These are phyloP conservation scores for Myiotriccus ornatus DNA, from an alignment of 2,797 vertebrate species.

Conservation along the genomic window DNA sequence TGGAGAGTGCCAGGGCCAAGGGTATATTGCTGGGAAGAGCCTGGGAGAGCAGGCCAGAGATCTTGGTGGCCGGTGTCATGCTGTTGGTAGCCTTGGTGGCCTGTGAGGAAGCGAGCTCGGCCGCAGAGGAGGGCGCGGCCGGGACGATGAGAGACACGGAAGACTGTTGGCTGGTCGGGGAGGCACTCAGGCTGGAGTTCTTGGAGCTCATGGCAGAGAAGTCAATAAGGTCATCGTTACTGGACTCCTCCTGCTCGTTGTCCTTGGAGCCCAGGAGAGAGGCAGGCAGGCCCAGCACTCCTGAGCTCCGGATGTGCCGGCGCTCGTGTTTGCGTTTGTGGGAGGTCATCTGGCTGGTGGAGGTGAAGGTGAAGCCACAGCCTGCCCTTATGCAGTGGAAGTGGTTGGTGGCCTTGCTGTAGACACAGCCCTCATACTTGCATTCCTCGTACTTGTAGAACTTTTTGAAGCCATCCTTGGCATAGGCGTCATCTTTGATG, in stretches of 20 bases:
- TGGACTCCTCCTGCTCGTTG: constrained; percentile 92
- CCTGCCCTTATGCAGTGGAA: constrained; percentile 98
- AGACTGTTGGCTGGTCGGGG: constrained; percentile 95
- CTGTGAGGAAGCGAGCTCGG: constrained; percentile 74
- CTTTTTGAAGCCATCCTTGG: constrained; percentile 99
- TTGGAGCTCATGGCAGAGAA: constrained; percentile 97
- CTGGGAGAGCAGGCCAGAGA: constrained; percentile 90
- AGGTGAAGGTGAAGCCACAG: constrained; percentile 99
- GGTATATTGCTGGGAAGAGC: constrained; percentile 92
- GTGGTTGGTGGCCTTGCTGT: constrained; percentile 99
- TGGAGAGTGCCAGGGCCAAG: constrained; percentile 87
- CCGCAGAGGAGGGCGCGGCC: constrained; percentile 78
- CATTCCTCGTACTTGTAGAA: constrained; percentile 99
- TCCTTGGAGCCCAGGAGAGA: constrained; percentile 89
- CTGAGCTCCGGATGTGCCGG: constrained; percentile 91
- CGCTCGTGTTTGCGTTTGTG: constrained; percentile 99
- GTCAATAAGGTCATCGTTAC: constrained; percentile 97
- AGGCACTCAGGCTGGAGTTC: constrained; percentile 99
- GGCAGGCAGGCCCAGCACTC: constrained; percentile 87
- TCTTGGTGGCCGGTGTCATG: constrained; percentile 82
- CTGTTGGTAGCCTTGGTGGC: constrained; percentile 76
- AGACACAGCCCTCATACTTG: constrained; percentile 98
- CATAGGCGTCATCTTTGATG: constrained; percentile 98
- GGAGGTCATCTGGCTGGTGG: constrained; percentile 99
- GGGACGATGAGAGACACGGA: constrained; percentile 83